Evolutionary conservation across 2,888 invertebrate genomes (phyloP).

Genomic region (Anthrax anthrax): DNA sequence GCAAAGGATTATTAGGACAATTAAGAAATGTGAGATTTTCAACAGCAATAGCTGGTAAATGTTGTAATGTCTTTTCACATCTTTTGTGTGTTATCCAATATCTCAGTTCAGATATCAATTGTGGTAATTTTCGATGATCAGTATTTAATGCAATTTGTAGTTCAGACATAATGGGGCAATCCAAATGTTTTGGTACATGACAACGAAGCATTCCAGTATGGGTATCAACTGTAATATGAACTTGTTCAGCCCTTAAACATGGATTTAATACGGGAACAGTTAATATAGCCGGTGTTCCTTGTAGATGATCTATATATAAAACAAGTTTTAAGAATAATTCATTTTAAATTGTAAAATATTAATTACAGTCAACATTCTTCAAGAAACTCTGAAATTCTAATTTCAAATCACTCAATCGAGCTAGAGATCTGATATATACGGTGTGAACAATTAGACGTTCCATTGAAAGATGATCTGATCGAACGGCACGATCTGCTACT

Average conservation of each 20-base stretch:
- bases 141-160: constrained; percentile 66
- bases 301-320: constrained; percentile 50
- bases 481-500: constrained; percentile 61
- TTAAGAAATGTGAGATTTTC: constrained; percentile 74
- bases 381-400: constrained; percentile 40
- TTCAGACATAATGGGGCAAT: constrained; percentile 61
- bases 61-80: constrained; percentile 89
- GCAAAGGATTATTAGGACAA: constrained; percentile 62
- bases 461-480: constrained; percentile 87
- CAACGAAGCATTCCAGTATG: constrained; percentile 85
- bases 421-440: constrained; percentile 81
- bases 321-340: background rate
- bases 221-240: constrained; percentile 85
- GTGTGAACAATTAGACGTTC: constrained; percentile 89
- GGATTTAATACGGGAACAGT: constrained; percentile 81
- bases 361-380: constrained; percentile 57
- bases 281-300: constrained; percentile 85
- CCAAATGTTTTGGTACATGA: constrained; percentile 81
- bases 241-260: constrained; percentile 80
- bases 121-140: constrained; percentile 51
- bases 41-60: constrained; percentile 76
- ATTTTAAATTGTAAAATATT: no score
- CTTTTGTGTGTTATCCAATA: constrained; percentile 79
- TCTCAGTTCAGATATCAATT: constrained; percentile 51
- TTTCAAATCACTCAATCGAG: constrained; percentile 68